These are phyloP conservation scores for Eolophus roseicapilla DNA, from an alignment of 2,113 vertebrate species.

Conservation along the genomic window DNA sequence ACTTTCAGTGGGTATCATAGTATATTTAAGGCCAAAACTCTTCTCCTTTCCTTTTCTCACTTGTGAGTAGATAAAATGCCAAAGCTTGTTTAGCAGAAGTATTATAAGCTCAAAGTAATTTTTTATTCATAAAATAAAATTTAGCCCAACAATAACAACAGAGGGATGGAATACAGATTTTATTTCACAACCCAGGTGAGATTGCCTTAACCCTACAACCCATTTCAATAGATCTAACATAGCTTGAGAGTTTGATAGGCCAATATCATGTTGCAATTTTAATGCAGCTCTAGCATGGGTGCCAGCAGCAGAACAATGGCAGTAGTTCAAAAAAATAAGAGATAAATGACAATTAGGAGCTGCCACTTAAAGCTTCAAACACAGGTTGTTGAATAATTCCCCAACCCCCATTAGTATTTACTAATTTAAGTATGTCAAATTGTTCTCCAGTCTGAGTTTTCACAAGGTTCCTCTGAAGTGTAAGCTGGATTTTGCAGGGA, in stretches of 20 bases:
- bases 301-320: background rate
- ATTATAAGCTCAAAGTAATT: background rate
- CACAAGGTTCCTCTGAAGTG: background rate
- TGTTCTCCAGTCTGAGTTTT: background rate
- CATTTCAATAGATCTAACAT: background rate
- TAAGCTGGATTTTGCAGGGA: background rate
- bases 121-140: background rate
- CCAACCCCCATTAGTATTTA: background rate
- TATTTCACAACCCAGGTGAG: background rate
- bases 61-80: background rate
- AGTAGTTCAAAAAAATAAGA: background rate
- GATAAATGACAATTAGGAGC: background rate
- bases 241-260: background rate
- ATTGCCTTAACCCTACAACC: background rate
- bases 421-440: background rate
- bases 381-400: background rate
- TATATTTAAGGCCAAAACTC: background rate
- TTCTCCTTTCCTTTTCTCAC: background rate
- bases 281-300: background rate
- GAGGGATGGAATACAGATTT: background rate
- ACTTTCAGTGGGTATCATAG: background rate
- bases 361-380: background rate
- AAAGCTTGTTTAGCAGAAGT: background rate
- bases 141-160: background rate
- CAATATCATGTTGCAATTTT: background rate